phyloP scores from a whole-genome alignment of 2,888 invertebrate genomes.

The Uropetala carovei region DNA sequence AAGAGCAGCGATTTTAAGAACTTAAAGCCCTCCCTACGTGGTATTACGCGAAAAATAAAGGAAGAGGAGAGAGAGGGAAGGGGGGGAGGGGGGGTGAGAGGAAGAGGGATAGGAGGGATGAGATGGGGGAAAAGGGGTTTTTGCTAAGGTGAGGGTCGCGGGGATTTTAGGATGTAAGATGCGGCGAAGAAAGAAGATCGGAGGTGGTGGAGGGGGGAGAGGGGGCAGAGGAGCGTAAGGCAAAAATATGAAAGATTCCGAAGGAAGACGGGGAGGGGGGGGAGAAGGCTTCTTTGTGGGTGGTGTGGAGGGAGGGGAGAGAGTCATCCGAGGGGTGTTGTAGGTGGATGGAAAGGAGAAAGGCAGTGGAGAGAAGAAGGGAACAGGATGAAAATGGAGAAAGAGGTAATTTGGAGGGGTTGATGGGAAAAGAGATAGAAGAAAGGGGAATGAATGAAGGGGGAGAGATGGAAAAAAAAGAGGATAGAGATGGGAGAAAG shows the following conservation, averaged over 20 bases:
- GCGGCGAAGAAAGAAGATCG: background rate
- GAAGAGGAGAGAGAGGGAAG: background rate
- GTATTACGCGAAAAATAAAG: slow-evolving; percentile 37
- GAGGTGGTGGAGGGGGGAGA: background rate
- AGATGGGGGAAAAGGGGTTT: background rate
- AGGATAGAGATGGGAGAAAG: background rate
- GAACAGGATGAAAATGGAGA: too few species aligned
- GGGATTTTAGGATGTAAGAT: background rate
- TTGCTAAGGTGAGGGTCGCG: background rate
- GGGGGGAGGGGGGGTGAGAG: background rate
- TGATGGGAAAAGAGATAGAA: too few species aligned
- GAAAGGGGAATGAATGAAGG: too few species aligned
- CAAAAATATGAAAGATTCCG: slow-evolving; percentile 21
- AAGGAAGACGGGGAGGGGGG: background rate
- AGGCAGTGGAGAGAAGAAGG: background rate
- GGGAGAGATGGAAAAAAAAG: too few species aligned
- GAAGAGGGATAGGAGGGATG: background rate
- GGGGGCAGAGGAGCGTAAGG: background rate
- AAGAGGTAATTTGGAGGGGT: too few species aligned
- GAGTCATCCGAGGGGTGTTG: too few species aligned
- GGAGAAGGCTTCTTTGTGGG: too few species aligned
- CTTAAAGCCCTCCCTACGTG: slow-evolving; percentile 34
- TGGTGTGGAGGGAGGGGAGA: background rate
- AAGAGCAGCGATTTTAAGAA: slow-evolving; percentile 61
- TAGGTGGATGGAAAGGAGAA: background rate